Evolutionary conservation across 30 jellyfish, hydroid and myxozoan genomes (phyloP), one percentile per base, ranked within the genome.

Genomic region (Mastigias papua): DNA sequence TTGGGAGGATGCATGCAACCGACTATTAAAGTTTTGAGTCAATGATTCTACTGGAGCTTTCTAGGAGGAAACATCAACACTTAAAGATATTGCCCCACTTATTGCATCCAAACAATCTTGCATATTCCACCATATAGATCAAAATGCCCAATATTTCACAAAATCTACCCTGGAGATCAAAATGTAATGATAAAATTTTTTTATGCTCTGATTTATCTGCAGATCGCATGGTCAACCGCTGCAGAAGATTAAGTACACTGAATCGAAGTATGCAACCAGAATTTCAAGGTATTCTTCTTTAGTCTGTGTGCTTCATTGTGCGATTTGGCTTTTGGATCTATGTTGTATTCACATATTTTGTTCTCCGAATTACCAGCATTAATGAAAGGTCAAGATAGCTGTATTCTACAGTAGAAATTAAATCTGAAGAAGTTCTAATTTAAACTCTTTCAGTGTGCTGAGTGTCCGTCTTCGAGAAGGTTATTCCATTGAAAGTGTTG

Each of bases 381-480:
- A n/a, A n/a, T n/a, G n/a, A n/a, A n/a, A n/a, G n/a, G n/a, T n/a
- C n/a, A n/a, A n/a, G 8, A 23, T 57, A 19, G 30, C 27, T 57
- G 25, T 23, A 23, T 19, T 23, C 19, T 57, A 17, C 30, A 5
- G 7, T 57, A 23, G 69, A 3, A 57, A 6, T 57, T 42, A 8
- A 42, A 42, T 4, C 7, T 4, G 54, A 4, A 42, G 13, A 42
- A 8, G 13, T 4, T 42, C 13, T 42, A 4, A 15, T 42, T 4
- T 42, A 42, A 8, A 42, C 54, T 61, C 33, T 50, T 50, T 1
- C 81, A 96, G 99, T 48, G 98, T 96, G 48, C 77, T 96, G 19
- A 91, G 98, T 34, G 96, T 96, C 9, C 93, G 99, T n/a, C 87
- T 97, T 27, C 83, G 99, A 13, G 99, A 96, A 69, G 99, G 99